Evolutionary conservation across 2,888 invertebrate genomes (phyloP), one percentile per base, ranked within the genome.

Genomic region (Chesias legatella): DNA sequence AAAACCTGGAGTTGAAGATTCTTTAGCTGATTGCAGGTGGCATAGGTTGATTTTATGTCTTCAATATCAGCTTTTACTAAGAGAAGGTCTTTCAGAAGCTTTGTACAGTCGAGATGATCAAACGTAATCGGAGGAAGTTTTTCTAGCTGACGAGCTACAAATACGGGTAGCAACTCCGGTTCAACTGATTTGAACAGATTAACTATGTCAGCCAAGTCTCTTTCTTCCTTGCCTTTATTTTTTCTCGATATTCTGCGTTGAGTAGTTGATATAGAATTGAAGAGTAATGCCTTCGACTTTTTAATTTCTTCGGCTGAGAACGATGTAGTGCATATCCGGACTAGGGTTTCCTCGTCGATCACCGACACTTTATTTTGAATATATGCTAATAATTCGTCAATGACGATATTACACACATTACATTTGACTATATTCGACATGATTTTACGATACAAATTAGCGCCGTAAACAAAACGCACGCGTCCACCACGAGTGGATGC

Each of bases 11-110:
- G 13, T 33, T 24, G 24, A 10, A 25, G 5, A 3, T 13, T 6
- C 11, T 7, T 8, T 11, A 38, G 7, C 1, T 38, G 30, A 3
- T 27, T 21, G 9, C 35, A 7, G 1, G 40, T 33, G 11, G 24
- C 36, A 23, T 45, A 46, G 4, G 25, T 34, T 3, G 28, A 7
- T 31, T 41, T 41, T n/a, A 46, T 30, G 6, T 37, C 7, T 8
- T 34, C 7, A 17, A 31, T 27, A 6, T 33, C 26, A 3, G 8
- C 29, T 10, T 43, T 28, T 7, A 48, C 8, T 3, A 23, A 1
- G 0, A 25, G 2, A 0, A 50, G 1, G 21, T 53, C 50, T 7
- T 48, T 48, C 1, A 22, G 7, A 3, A 31, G 7, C 7, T 10
- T 10, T 7, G 10, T 31, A 5, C 7, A 9, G 7, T 31, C 31